Evolutionary conservation across 2,888 invertebrate genomes (phyloP).

Genomic region (Dynastes tityus): DNA sequence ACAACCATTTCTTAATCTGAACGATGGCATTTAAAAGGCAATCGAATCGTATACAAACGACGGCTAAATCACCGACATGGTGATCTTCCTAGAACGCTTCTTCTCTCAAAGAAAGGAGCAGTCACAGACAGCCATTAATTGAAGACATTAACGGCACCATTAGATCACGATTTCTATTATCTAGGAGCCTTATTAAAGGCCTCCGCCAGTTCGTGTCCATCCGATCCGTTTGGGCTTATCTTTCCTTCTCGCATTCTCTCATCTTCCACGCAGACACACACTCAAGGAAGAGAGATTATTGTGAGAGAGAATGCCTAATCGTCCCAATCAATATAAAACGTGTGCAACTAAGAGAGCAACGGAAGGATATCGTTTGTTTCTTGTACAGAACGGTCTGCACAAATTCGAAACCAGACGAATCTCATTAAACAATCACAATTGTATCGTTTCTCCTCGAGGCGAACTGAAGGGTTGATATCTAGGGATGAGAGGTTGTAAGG

Average conservation of each 20-base stretch:
- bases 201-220: background rate
- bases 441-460: background rate
- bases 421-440: conserved; percentile 39
- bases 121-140: conserved; percentile 33
- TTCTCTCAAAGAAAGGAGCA: conserved; percentile 15
- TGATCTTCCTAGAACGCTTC: conserved; percentile 9
- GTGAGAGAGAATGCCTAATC: conserved; percentile 15
- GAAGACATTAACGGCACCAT: conserved; percentile 41
- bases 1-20: conserved; percentile 1
- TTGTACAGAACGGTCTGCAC: background rate
- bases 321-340: conserved; percentile 21
- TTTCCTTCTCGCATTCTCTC: conserved; percentile 1
- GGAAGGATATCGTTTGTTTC: conserved; percentile 13
- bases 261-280: too few species aligned
- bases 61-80: conserved; percentile 5
- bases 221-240: conserved; percentile 17
- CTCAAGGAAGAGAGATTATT: background rate
- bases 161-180: conserved; percentile 42
- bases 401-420: conserved; percentile 14
- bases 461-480: conserved; percentile 12
- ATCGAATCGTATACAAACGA: conserved; percentile 7
- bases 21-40: conserved; percentile 11
- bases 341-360: background rate
- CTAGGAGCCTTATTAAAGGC: conserved; percentile 28
- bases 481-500: background rate